Evolutionary conservation across 1,140 invertebrate species (phyloP).

Genomic region (Conus ventricosus): DNA sequence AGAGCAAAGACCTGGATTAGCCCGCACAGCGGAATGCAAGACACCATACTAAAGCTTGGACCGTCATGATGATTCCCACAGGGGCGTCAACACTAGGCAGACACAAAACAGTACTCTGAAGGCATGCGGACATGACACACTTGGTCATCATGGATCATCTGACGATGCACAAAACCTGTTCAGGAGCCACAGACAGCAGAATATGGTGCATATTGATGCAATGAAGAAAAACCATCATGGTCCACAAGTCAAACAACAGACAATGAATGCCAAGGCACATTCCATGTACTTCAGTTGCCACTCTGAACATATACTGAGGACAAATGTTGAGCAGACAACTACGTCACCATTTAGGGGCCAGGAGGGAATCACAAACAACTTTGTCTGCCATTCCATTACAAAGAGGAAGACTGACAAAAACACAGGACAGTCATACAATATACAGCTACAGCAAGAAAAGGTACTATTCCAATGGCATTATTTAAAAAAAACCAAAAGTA

Average conservation of each 20-base stretch:
- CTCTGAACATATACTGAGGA: conserved; percentile 35
- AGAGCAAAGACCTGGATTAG: conserved; percentile 38
- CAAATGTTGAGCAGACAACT: conserved; percentile 35
- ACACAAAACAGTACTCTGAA: conserved; percentile 39
- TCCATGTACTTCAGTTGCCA: conserved; percentile 28
- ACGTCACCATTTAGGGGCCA: conserved; percentile 32
- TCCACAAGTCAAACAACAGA: conserved; percentile 39
- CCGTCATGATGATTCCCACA: conserved; percentile 31
- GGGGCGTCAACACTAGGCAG: conserved; percentile 35
- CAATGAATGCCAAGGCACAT: conserved; percentile 35
- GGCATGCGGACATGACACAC: conserved; percentile 40
- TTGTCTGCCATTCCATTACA: conserved; percentile 39
- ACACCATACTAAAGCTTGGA: conserved; percentile 38
- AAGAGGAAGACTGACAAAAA: conserved; percentile 33
- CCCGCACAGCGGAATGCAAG: conserved; percentile 31
- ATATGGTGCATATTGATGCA: conserved; percentile 36
- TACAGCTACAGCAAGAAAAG: background rate
- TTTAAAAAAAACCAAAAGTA: background rate
- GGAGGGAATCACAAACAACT: conserved; percentile 36
- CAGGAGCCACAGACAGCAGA: conserved; percentile 36
- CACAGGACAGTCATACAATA: background rate
- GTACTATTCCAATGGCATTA: background rate
- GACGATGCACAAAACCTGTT: conserved; percentile 33
- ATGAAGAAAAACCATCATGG: conserved; percentile 20
- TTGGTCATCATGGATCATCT: conserved; percentile 35